Evolutionary conservation across 1,140 invertebrate species (phyloP).

Genomic region (Eufriesea mexicana): DNA sequence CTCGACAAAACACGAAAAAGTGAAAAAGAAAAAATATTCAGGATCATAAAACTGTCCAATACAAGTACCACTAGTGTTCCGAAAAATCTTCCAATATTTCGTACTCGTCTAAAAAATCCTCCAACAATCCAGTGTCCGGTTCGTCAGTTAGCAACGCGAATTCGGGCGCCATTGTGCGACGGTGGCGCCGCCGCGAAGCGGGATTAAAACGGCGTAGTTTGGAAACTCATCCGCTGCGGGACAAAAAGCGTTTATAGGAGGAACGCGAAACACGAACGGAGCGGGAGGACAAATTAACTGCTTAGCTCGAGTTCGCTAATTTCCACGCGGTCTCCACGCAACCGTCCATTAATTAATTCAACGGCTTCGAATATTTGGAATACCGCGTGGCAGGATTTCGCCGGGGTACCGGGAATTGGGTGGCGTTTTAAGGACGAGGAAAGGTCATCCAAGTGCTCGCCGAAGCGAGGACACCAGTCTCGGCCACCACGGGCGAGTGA

Average conservation of each 20-base stretch:
- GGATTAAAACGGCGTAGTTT: not conserved
- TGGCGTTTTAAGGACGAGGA: not conserved
- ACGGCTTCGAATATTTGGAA: constrained; percentile 56
- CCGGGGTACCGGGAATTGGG: not conserved
- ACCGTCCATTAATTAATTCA: constrained; percentile 49
- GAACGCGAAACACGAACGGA: not conserved
- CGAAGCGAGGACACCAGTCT: not conserved
- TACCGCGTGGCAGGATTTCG: constrained; percentile 1
- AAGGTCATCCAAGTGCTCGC: not conserved
- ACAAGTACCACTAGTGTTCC: too few species aligned
- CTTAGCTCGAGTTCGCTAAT: constrained; percentile 50
- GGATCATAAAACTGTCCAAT: too few species aligned
- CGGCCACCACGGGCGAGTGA: not conserved
- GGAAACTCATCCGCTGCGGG: not conserved
- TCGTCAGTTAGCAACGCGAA: too few species aligned
- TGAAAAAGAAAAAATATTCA: too few species aligned
- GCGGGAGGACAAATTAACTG: constrained; percentile 35
- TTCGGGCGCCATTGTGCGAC: too few species aligned
- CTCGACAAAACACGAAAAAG: too few species aligned
- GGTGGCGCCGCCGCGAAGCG: too few species aligned
- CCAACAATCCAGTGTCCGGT: too few species aligned
- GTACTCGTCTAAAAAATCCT: too few species aligned
- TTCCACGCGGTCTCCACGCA: constrained; percentile 17
- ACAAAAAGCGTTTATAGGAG: not conserved
- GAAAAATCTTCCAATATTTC: too few species aligned